These are phyloP conservation scores for Acestrorhynchus altus DNA, from an alignment of 2,797 vertebrate species.

Conservation along the genomic window DNA sequence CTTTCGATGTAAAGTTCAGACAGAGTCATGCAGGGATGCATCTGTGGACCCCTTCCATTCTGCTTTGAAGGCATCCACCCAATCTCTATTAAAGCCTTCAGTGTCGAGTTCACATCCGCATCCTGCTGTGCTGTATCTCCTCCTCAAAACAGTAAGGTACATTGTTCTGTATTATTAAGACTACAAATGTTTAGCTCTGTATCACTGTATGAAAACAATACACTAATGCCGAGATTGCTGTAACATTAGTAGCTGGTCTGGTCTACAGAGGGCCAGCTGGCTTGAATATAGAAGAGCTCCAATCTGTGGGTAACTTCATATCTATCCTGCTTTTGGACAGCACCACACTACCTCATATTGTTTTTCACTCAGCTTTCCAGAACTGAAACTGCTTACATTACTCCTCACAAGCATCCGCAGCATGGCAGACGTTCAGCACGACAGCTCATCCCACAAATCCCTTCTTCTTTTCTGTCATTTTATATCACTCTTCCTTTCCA, in stretches of 20 bases:
- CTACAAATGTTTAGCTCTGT: slow-evolving; percentile 4
- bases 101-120: slow-evolving; percentile 17
- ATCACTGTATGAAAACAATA: slow-evolving; percentile 29
- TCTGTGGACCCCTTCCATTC: slow-evolving; percentile 45
- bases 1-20: slow-evolving; percentile 33
- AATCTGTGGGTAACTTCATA: slow-evolving; percentile 48
- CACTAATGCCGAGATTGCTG: slow-evolving; percentile 37
- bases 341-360: slow-evolving; percentile 36
- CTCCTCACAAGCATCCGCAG: slow-evolving; percentile 34
- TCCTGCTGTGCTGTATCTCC: not conserved
- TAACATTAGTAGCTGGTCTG: slow-evolving; percentile 43
- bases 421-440: slow-evolving; percentile 51
- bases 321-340: slow-evolving; percentile 39
- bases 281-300: slow-evolving; percentile 45
- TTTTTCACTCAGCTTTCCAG: slow-evolving; percentile 47
- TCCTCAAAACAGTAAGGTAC: slow-evolving; percentile 3
- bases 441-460: slow-evolving; percentile 48
- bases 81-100: slow-evolving; percentile 46
- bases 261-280: slow-evolving; percentile 47
- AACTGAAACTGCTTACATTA: slow-evolving; percentile 52
- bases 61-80: slow-evolving; percentile 52
- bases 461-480: slow-evolving; percentile 47
- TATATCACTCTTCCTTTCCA: slow-evolving; percentile 48
- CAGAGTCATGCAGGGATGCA: slow-evolving; percentile 41
- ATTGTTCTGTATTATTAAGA: slow-evolving; percentile 20